Evolutionary conservation across 2,888 invertebrate genomes (phyloP).

Genomic region (Idaea dimidiata): DNA sequence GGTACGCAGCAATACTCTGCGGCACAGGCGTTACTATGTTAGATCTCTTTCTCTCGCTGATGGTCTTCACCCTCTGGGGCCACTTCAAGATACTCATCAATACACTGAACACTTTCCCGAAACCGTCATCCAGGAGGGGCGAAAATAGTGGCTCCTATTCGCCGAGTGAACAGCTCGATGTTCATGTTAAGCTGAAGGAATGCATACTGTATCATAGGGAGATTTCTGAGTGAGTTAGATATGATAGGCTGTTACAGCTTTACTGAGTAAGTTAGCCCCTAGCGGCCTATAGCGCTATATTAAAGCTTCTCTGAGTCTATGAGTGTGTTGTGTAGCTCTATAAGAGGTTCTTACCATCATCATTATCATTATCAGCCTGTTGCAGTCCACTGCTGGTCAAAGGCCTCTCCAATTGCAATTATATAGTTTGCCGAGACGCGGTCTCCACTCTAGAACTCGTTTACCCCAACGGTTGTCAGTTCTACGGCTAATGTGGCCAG

Average conservation of each 20-base stretch:
- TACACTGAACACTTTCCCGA: conserved; percentile 26
- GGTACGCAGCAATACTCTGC: conserved; percentile 23
- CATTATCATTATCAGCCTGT: conserved; percentile 28
- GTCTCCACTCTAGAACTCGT: too few species aligned
- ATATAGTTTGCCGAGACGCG: too few species aligned
- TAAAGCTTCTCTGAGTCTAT: background rate
- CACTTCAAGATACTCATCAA: conserved; percentile 34
- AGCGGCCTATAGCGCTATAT: conserved; percentile 7
- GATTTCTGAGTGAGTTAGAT: conserved; percentile 24
- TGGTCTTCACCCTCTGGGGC: conserved; percentile 35
- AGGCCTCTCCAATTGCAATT: too few species aligned
- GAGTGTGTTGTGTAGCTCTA: conserved; percentile 18
- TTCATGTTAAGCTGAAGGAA: conserved; percentile 20
- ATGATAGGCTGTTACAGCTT: background rate
- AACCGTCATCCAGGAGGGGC: conserved; percentile 14
- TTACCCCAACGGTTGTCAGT: too few species aligned
- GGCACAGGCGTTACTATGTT: conserved; percentile 22
- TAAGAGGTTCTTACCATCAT: too few species aligned
- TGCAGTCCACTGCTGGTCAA: too few species aligned
- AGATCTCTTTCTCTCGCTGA: conserved; percentile 30
- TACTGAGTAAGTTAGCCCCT: conserved; percentile 12
- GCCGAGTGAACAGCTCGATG: conserved; percentile 19
- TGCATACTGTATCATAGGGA: conserved; percentile 27
- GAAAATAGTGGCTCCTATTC: conserved; percentile 13
- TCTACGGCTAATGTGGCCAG: too few species aligned